A percentile compares a stretch with the other conserved stretches of the same genome.
Evolutionary conservation across 2,888 invertebrate genomes (phyloP).

Genomic region (Nomada ruficornis): DNA sequence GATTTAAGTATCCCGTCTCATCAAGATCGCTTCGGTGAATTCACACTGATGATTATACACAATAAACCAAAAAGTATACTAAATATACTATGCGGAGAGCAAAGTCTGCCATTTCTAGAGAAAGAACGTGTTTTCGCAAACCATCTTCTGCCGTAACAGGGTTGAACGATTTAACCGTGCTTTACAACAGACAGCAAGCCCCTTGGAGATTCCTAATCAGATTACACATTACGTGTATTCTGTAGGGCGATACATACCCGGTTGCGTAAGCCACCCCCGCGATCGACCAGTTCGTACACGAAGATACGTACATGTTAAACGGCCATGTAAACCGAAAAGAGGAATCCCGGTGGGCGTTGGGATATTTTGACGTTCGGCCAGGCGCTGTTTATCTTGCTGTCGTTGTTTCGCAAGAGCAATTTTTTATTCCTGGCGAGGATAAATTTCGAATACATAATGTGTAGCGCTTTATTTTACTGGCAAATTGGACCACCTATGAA

Average conservation of each 20-base stretch:
- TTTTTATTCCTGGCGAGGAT: constrained; percentile 31
- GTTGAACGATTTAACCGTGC: constrained; percentile 2
- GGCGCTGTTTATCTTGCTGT: constrained; percentile 37
- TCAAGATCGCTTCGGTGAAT: too few relatives aligned
- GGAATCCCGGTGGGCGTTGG: constrained; percentile 36
- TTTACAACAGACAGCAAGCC: constrained; percentile 30
- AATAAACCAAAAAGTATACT: too few relatives aligned
- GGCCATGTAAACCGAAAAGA: constrained; percentile 27
- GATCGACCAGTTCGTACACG: constrained; percentile 23
- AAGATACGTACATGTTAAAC: not conserved
- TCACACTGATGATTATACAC: not conserved
- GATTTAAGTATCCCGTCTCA: not conserved
- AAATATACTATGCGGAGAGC: not conserved
- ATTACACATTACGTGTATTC: constrained; percentile 56
- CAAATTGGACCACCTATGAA: not conserved
- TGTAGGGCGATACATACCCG: constrained; percentile 1
- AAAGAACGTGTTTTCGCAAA: constrained; percentile 7
- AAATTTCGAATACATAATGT: not conserved
- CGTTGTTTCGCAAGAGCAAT: constrained; percentile 11
- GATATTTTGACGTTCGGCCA: constrained; percentile 52
- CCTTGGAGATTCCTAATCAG: constrained; percentile 55
- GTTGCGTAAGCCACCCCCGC: constrained; percentile 58
- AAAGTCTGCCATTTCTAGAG: not conserved
- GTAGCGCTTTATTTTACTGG: not conserved
- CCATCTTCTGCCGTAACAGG: constrained; percentile 1